These are phyloP conservation scores for Meteorus cinctellus DNA, from an alignment of 2,888 invertebrate genomes.

Conservation along the genomic window DNA sequence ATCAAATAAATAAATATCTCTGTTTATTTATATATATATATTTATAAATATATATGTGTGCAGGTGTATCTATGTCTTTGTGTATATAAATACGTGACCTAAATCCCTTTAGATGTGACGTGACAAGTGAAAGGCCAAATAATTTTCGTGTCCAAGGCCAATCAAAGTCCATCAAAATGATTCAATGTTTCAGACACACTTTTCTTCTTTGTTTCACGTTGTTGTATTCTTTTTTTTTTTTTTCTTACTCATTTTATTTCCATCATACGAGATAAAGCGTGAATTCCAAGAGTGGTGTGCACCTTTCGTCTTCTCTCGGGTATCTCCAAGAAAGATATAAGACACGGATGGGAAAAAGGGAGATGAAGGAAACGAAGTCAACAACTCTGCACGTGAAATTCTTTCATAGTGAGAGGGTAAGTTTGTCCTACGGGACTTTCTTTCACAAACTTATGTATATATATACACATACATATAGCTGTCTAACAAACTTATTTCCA, in stretches of 20 bases:
- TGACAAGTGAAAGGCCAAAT: constrained; percentile 30
- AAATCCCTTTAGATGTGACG: background rate
- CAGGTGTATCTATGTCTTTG: no score
- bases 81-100: constrained; percentile 12
- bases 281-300: background rate
- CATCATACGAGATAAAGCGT: background rate
- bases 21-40: background rate
- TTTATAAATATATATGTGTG: background rate
- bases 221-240: background rate
- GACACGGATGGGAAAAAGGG: background rate
- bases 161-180: constrained; percentile 17
- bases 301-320: background rate
- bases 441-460: background rate
- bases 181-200: background rate
- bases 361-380: constrained; percentile 17
- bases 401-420: constrained; percentile 16
- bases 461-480: background rate
- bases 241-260: background rate
- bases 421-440: constrained; percentile 27
- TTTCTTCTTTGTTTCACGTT: background rate
- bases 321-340: background rate
- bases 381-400: constrained; percentile 12
- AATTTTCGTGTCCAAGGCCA: constrained; percentile 23
- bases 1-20: background rate
- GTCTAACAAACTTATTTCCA: constrained; percentile 24